Base-by-base conservation (phyloP, 2,113 vertebrate genomes). In the Phoxinus phoxinus region DNA sequence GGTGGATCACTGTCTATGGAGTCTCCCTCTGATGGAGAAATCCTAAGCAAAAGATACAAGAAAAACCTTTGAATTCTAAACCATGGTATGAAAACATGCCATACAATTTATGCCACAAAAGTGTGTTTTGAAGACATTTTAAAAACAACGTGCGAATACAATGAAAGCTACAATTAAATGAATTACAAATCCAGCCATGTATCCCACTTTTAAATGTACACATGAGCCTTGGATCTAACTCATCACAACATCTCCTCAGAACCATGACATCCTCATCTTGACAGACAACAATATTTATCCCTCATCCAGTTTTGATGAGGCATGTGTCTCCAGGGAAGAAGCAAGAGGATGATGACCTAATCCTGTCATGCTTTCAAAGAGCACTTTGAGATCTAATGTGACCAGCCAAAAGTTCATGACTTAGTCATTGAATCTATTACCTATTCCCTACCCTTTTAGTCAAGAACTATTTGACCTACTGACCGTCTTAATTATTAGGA, bases 1-100 rank as follows among this genome's bases (percentile, higher is more conserved):
- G 97, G 97, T 10, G 94, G 96, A 63, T 98, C 97, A 80, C 97
- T 99, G 44, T 95, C 95, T 2, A 96, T 94, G 0, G 98, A 99
- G 88, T 98, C 97, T 0, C 95, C 96, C 82, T 99, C 97, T 3
- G 97, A 98, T 0, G 98, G 97, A 0, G 96, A 97, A 91, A 99
- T 93, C 91, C 98, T 99, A 90, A 83, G 84, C 85, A 41, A 72
- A 91, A 89, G 74, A 81, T 78, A 88, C 86, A 85, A 81, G 15
- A 10, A 37, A 46, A 27, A 65, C 19, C 7, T 19, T 51, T 30
- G 19, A 3, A 51, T 8, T 75, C 13, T 75, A 48, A 75, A 25
- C 13, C n/a, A 75, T 27, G 23, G 41, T 48, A 25, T 80, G 13
- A 6, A 61, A 65, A 63, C 32, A 19, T 27, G 44, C n/a, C 21